phyloP scores from a whole-genome alignment of 2,888 invertebrate genomes.

The Metalampra italica region DNA sequence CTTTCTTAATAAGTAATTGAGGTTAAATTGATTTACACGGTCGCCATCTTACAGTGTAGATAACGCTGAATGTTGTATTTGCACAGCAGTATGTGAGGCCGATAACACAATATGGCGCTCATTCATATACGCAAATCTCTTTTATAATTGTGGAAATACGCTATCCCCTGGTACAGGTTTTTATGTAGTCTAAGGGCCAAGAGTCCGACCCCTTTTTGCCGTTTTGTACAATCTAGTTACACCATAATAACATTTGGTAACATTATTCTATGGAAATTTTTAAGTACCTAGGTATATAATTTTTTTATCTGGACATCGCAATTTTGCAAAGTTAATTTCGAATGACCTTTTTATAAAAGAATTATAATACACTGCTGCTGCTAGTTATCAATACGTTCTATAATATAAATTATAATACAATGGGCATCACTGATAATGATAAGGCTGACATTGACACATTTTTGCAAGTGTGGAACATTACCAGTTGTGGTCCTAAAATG shows the following conservation, averaged over 20 bases:
- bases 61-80: conserved; percentile 60
- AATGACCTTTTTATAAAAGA: too few species aligned
- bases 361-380: neutral
- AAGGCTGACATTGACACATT: conserved; percentile 45
- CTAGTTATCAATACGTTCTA: neutral
- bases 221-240: too few species aligned
- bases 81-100: conserved; percentile 39
- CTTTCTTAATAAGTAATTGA: conserved; percentile 71
- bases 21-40: conserved; percentile 71
- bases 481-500: neutral
- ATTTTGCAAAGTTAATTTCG: too few species aligned
- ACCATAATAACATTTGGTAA: too few species aligned
- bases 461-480: conserved; percentile 22
- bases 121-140: conserved; percentile 27
- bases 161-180: too few species aligned
- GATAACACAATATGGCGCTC: conserved; percentile 47
- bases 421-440: conserved; percentile 41
- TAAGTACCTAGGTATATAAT: too few species aligned
- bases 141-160: too few species aligned
- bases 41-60: conserved; percentile 58
- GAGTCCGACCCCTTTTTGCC: too few species aligned
- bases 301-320: too few species aligned
- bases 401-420: conserved; percentile 21
- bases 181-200: too few species aligned
- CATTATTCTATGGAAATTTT: too few species aligned